These are phyloP conservation scores for Tichodroma muraria DNA, from an alignment of 2,113 vertebrate species.

Conservation along the genomic window DNA sequence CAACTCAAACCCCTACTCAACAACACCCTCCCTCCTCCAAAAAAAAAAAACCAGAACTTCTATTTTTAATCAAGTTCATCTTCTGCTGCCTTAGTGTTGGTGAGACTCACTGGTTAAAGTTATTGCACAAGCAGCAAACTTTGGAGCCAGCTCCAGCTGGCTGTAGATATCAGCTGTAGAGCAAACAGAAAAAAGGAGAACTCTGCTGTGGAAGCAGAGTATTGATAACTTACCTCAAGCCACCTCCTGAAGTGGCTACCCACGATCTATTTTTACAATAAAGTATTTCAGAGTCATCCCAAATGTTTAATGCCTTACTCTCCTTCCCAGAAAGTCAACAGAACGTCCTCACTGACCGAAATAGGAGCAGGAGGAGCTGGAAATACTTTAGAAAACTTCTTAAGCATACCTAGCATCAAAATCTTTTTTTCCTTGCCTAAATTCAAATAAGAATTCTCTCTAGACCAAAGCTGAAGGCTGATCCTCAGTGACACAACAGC, in stretches of 20 bases:
- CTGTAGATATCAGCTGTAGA: rapidly evolving
- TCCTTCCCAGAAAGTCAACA: not conserved
- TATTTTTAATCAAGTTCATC: not conserved
- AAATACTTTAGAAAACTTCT: not conserved
- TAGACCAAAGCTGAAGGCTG: not conserved
- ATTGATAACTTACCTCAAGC: not conserved
- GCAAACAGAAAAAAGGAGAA: not conserved
- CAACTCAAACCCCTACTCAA: too few relatives aligned
- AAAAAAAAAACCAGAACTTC: not conserved
- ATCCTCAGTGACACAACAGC: not conserved
- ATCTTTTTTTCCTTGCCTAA: not conserved
- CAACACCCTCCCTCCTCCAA: not conserved
- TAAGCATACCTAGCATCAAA: not conserved
- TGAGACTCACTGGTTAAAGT: not conserved
- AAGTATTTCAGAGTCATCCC: not conserved
- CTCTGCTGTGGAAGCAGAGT: not conserved
- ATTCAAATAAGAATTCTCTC: not conserved
- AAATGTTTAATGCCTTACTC: not conserved
- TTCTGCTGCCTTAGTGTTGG: not conserved
- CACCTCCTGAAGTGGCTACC: not conserved
- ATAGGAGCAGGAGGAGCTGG: not conserved
- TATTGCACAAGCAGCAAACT: not conserved
- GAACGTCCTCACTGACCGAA: not conserved
- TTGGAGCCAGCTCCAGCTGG: not conserved
- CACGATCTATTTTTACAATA: not conserved